These are phyloP conservation scores for Cynaeus angustus DNA, from an alignment of 2,888 invertebrate species.

Conservation along the genomic window DNA sequence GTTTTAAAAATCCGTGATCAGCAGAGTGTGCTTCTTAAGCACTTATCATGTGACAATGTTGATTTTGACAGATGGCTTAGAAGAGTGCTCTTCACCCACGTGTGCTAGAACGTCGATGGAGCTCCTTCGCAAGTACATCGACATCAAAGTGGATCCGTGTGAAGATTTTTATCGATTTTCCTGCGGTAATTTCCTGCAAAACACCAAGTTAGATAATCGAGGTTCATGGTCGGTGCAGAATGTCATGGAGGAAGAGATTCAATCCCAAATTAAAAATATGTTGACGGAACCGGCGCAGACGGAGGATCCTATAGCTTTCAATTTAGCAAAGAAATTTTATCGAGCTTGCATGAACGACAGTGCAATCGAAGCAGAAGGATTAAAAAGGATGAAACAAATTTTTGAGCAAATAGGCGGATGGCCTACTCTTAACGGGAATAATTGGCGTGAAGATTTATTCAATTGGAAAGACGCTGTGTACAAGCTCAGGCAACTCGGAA, in stretches of 20 bases:
- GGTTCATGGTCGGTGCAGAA: slow-evolving; percentile 56
- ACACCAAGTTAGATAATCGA: slow-evolving; percentile 79
- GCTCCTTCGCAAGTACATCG: slow-evolving; percentile 78
- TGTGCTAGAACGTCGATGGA: slow-evolving; percentile 75
- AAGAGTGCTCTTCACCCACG: slow-evolving; percentile 58
- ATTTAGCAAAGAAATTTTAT: slow-evolving; percentile 64
- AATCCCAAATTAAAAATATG: slow-evolving; percentile 59
- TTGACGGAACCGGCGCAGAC: slow-evolving; percentile 55
- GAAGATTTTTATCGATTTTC: slow-evolving; percentile 86
- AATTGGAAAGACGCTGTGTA: slow-evolving; percentile 66
- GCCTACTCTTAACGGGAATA: slow-evolving; percentile 74
- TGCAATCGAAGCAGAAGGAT: slow-evolving; percentile 63
- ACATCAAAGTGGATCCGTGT: slow-evolving; percentile 80
- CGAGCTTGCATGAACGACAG: slow-evolving; percentile 67
- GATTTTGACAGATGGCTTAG: slow-evolving; percentile 53
- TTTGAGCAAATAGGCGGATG: slow-evolving; percentile 75
- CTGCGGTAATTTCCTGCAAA: slow-evolving; percentile 81
- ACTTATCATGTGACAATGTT: slow-evolving; percentile 14
- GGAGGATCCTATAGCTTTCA: slow-evolving; percentile 55
- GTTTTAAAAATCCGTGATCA: slow-evolving; percentile 5
- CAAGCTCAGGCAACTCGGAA: slow-evolving; percentile 65
- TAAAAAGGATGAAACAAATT: slow-evolving; percentile 63
- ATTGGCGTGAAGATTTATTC: slow-evolving; percentile 70
- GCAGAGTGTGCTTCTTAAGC: slow-evolving; percentile 2
- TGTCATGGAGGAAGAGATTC: slow-evolving; percentile 60